Evolutionary conservation across 1,140 invertebrate species (phyloP), one percentile per base, ranked within the genome.

Genomic region (Trichonephila clavata): DNA sequence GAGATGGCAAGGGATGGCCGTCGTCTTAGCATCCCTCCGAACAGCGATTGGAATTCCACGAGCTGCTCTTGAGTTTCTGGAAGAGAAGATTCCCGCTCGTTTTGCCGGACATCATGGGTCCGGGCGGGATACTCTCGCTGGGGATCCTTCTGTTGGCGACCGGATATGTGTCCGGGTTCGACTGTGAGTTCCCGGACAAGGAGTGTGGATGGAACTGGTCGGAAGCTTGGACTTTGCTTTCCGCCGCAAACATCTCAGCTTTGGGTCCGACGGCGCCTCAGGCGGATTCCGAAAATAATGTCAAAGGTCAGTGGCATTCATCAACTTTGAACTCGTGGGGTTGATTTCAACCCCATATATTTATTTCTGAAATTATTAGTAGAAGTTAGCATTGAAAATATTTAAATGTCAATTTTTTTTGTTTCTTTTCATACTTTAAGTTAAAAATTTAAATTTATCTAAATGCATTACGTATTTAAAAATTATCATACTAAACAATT

Each of bases 171-270:
- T 32, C 39, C 21, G 90, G 71, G 80, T 86, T 92, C 68, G 92
- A 93, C 59, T 87, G 86, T 43, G 92, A 93, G 68, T 93, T 93
- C 27, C 60, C 86, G 68, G 86, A 93, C 39, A 39, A 14, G 71
- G 68, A 81, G 3, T 93, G 92, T 83, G 92, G 92, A 27, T 93
- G 92, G 92, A 59, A 24, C 39, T 93, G 92, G 92, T 88, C 92
- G 7, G 92, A 93, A 10, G 92, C 59, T 27, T 93, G 84, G 86
- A 88, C 71, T 8, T 59, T 93, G 21, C 86, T 93, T 13, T 60
- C 92, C n/a, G 86, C 86, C 1, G 92, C 87, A 7, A 93, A 93
- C 59, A 88, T 65, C 8, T 60, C 92, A 21, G 60, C 59, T 20
- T n/a, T 93, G 65, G 92, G 86, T 8, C 86, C 57, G 57, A 93